Base-by-base conservation (phyloP, 2,888 invertebrate genomes). In the Agriopis aurantiaria region DNA sequence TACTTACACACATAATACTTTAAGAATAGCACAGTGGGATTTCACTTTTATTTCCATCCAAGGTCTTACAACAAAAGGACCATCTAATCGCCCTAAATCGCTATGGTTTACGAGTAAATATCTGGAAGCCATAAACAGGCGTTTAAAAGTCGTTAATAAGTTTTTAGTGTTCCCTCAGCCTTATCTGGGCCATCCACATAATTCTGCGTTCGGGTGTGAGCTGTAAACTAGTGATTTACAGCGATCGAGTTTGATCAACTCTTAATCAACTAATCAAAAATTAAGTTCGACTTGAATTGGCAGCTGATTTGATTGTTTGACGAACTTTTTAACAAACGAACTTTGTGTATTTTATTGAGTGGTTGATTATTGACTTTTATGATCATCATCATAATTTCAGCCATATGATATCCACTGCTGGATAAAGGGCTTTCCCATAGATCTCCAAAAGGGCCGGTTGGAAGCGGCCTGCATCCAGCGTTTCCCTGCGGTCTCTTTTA, bases 121-220 rank as follows among this genome's bases (percentile, higher is more conserved):
- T 71, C 75, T 75, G 76, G 68, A 75, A 65, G 77, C 75, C 74
- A 78, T 84, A 85, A 84, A 84, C 84, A 85, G 82, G 79, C 78
- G 73, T 80, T 75, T 69, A 75, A 80, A 71, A 71, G 80, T 77
- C 85, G 80, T 85, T 82, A 84, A 83, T 83, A 85, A 85, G 80
- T 85, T 84, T 80, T 83, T 79, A 84, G 82, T 83, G 75, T 77
- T 61, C 80, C 75, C 82, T 78, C 74, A 79, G 73, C 77, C 72
- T 82, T 81, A 85, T 82, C 78, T 78, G 58, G 40, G 75, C 53
- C 78, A 83, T 83, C 80, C 80, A 77, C 76, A 80, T 83, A 80
- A 85, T 85, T 84, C 81, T 74, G 81, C 81, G 78, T 81, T 80
- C 77, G 70, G 78, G 72, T 73, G 73, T 72, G 73, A 78, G 79